These are phyloP conservation scores for Contarinia nasturtii DNA, from an alignment of 1,140 invertebrate genomes.

Conservation along the genomic window DNA sequence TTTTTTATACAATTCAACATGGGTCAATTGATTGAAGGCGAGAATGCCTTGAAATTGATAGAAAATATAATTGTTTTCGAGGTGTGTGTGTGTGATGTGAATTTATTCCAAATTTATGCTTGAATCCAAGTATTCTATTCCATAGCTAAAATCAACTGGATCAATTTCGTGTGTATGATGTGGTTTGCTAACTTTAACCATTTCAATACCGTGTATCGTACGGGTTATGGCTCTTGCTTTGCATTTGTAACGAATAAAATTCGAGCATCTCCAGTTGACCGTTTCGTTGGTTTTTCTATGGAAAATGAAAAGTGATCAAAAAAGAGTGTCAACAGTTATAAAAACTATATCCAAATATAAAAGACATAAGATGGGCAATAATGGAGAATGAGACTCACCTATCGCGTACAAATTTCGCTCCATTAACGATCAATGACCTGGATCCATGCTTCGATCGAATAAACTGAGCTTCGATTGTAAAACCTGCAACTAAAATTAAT, in stretches of 20 bases:
- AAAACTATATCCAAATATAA: no score
- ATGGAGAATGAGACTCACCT: no score
- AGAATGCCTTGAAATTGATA: no score
- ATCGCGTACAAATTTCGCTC: neutral
- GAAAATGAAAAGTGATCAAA: constrained; percentile 9
- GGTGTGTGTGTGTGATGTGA: no score
- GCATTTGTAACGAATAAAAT: constrained; percentile 17
- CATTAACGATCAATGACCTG: neutral
- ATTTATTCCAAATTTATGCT: neutral
- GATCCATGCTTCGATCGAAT: neutral
- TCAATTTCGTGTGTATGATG: neutral
- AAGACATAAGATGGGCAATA: no score
- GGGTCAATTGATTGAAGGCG: no score
- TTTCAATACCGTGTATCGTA: constrained; percentile 12
- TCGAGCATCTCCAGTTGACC: constrained; percentile 20
- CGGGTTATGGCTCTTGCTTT: constrained; percentile 20
- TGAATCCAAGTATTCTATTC: neutral
- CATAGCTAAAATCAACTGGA: neutral
- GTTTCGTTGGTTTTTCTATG: constrained; percentile 18
- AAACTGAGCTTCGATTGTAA: neutral
- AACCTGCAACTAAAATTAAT: neutral
- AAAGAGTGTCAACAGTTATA: no score
- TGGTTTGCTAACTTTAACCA: neutral
- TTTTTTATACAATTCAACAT: no score
- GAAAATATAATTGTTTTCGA: no score